Base-by-base conservation (phyloP, 1,140 invertebrate genomes). In the Caenorhabditis tropicalis region DNA sequence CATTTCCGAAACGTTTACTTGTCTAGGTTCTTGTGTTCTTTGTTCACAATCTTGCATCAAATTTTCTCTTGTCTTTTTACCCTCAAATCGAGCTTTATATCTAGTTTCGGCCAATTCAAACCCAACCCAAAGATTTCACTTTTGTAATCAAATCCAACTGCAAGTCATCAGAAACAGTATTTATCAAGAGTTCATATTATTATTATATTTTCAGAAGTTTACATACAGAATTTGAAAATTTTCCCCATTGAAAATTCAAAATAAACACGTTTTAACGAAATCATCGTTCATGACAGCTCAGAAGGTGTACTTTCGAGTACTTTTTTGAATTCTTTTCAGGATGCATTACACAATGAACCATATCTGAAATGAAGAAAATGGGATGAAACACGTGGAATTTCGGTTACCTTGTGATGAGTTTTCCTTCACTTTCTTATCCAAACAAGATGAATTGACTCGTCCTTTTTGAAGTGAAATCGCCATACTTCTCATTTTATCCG, bases 391-490 rank as follows among this genome's bases (percentile, higher is more conserved):
- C 36, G n/a, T 33, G 19, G 16, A 36, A 0, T 65, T 5, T 36
- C 48, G 36, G 15, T 60, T 15, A 74, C 65, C 65, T 74, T 43
- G 65, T 21, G 65, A 74, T 43, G 65, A 74, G n/a, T 43, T 74
- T n/a, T 74, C 65, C 2, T 43, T 39, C 0, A 74, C n/a, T 74
- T 74, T 74, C n/a, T 74, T 74, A 9, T 74, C 65, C 12, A 74
- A 46, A 46, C 65, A 74, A 0, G 65, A 74, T 21, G 65, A 74
- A n/a, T 74, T 74, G 19, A 74, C 65, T 39, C 65, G 0, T 39
- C 79, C 51, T 24, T 79, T 85, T 29, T 87, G 86, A 12, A 82
- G 46, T 21, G 81, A 58, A 56, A 74, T 86, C 19, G 81, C 85
- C 60, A 83, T 87, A 36, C 43, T 82, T 51, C 74, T 16, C 53